phyloP scores from a whole-genome alignment of 1,140 invertebrate genomes.

The Heliothis subflexa region DNA sequence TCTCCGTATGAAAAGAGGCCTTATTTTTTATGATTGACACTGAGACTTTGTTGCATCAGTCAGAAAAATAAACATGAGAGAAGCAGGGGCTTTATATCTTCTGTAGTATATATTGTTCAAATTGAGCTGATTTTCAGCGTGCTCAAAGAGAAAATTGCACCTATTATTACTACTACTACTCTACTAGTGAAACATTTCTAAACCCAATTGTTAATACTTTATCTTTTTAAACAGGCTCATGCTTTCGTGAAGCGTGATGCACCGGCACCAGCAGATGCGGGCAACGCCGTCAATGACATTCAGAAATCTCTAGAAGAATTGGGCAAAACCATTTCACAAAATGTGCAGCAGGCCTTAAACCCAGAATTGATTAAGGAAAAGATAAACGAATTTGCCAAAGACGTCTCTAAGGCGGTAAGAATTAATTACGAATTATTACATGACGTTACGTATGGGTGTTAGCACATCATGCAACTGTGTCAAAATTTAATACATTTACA shows the following conservation, averaged over 20 bases:
- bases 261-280: neutral
- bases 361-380: constrained; percentile 22
- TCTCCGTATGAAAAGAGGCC: too few relatives aligned
- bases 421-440: neutral
- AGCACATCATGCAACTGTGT: too few relatives aligned
- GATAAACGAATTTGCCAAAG: constrained; percentile 41
- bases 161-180: too few relatives aligned
- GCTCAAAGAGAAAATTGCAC: too few relatives aligned
- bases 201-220: neutral
- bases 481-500: too few relatives aligned
- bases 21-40: too few relatives aligned
- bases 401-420: constrained; percentile 56
- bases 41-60: too few relatives aligned
- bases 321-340: neutral
- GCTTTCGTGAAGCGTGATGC: constrained; percentile 73
- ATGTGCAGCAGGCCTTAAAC: neutral
- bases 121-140: too few relatives aligned
- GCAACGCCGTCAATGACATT: neutral
- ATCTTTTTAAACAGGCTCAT: constrained; percentile 58
- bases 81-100: neutral
- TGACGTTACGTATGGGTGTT: too few relatives aligned
- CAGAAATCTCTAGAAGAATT: neutral
- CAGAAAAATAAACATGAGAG: too few relatives aligned
- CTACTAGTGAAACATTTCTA: neutral
- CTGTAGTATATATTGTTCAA: neutral